Evolutionary conservation across 2,113 vertebrate genomes (phyloP).

Genomic region (Tenrec ecaudatus): DNA sequence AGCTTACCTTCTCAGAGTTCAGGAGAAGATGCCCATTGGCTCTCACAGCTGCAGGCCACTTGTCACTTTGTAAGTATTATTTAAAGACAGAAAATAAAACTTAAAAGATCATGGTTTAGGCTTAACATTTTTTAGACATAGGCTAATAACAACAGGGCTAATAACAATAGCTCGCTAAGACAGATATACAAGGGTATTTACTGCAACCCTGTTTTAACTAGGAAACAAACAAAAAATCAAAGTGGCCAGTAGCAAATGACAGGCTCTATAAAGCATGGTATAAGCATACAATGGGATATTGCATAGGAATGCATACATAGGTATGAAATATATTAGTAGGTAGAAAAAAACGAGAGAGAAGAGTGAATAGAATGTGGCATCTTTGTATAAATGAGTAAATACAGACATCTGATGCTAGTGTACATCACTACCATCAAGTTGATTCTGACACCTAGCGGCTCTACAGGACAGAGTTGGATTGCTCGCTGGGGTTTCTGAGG

Average conservation of each 20-base stretch:
- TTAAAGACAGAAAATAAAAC: slow-evolving; percentile 61
- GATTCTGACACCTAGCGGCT: too few species aligned
- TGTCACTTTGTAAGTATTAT: slow-evolving; percentile 87
- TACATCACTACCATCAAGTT: not conserved
- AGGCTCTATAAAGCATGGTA: not conserved
- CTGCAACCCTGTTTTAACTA: not conserved
- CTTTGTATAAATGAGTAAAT: not conserved
- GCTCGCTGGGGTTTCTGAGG: too few species aligned
- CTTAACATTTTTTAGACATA: slow-evolving; percentile 50
- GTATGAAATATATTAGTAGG: not conserved
- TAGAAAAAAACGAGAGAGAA: not conserved
- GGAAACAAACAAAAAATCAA: slow-evolving; percentile 22
- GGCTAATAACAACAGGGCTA: slow-evolving; percentile 28
- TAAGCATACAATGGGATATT: not conserved
- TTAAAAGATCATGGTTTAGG: slow-evolving; percentile 4
- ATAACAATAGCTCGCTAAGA: slow-evolving; percentile 36
- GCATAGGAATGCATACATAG: not conserved
- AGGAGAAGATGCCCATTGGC: slow-evolving; percentile 98
- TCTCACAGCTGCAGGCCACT: slow-evolving; percentile 96
- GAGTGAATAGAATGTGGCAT: not conserved
- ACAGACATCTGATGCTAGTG: not conserved
- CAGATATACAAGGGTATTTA: not conserved
- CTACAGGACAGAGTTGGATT: too few species aligned
- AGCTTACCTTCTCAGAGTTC: slow-evolving; percentile 96
- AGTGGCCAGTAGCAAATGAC: not conserved